phyloP scores from a whole-genome alignment of 2,888 invertebrate genomes.

The Coleophora flavipennella region DNA sequence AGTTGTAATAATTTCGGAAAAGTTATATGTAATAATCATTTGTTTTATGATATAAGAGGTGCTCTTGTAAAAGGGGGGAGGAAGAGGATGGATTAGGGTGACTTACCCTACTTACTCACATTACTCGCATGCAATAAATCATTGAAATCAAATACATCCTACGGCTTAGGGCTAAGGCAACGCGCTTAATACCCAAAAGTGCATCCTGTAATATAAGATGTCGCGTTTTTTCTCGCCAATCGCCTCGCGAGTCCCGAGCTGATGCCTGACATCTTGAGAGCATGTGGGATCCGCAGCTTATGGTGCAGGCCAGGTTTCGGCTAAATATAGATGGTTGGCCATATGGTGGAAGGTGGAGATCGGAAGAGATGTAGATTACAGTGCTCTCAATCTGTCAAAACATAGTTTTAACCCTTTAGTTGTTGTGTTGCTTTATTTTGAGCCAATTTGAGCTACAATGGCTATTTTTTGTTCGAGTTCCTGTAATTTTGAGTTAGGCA shows the following conservation, averaged over 20 bases:
- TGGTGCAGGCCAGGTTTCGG: conserved; percentile 29
- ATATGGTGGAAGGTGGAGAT: conserved; percentile 36
- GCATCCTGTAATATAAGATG: conserved; percentile 68
- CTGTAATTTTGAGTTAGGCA: too few relatives aligned
- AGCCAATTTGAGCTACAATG: too few relatives aligned
- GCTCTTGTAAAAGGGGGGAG: too few relatives aligned
- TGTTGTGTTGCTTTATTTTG: too few relatives aligned
- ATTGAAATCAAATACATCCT: conserved; percentile 1
- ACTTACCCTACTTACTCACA: conserved; percentile 1
- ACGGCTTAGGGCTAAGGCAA: conserved; percentile 26
- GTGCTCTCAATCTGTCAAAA: conserved; percentile 21
- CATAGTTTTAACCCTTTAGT: conserved; percentile 21
- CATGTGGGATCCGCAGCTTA: conserved; percentile 51
- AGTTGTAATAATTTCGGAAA: too few relatives aligned
- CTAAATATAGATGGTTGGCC: conserved; percentile 49
- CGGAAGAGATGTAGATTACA: conserved; percentile 7
- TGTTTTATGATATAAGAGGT: too few relatives aligned
- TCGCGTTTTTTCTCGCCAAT: conserved; percentile 53
- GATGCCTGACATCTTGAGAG: conserved; percentile 59
- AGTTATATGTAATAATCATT: too few relatives aligned
- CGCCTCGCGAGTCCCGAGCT: conserved; percentile 54
- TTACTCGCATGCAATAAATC: background rate
- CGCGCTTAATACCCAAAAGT: conserved; percentile 42
- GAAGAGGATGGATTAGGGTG: background rate
- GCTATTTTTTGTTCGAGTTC: too few relatives aligned